Evolutionary conservation across 1,140 invertebrate genomes (phyloP).

Genomic region (Polypedilum pembai): DNA sequence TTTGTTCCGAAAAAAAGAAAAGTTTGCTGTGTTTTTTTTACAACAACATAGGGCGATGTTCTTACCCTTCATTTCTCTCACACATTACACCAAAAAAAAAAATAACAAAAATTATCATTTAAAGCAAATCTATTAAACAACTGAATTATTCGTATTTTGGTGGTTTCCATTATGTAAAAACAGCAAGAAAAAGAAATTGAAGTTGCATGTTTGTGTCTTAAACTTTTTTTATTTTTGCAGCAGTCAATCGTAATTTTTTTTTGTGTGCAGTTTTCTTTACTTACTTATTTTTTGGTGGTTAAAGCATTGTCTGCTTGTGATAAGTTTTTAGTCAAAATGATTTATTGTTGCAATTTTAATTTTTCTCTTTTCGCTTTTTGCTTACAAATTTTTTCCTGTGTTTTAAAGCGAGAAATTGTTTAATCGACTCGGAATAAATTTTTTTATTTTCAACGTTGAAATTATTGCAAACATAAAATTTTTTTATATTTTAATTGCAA

Average conservation of each 20-base stretch:
- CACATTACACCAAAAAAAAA: conserved; percentile 4
- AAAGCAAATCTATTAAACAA: conserved; percentile 23
- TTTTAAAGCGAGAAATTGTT: conserved; percentile 13
- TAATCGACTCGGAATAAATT: neutral
- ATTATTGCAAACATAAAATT: too few relatives aligned
- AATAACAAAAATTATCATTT: conserved; percentile 22
- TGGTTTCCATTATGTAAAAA: neutral
- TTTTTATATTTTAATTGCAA: too few relatives aligned
- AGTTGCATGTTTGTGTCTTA: conserved; percentile 17
- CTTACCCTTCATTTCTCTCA: neutral
- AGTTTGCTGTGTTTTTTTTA: conserved; percentile 1
- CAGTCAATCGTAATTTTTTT: conserved; percentile 4
- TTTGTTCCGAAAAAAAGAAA: neutral
- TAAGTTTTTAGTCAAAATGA: conserved; percentile 24
- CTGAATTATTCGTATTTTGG: neutral
- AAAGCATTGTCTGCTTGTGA: conserved; percentile 21
- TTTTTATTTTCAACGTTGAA: neutral
- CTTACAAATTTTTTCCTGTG: neutral
- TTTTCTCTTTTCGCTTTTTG: neutral
- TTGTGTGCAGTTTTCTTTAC: conserved; percentile 16
- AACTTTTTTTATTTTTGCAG: conserved; percentile 17
- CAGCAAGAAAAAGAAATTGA: conserved; percentile 3
- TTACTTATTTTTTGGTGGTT: conserved; percentile 1
- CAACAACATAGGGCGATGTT: neutral
- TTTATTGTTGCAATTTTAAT: conserved; percentile 15